Base-by-base conservation (phyloP, 1,140 invertebrate species). In the Temnothorax longispinosus region DNA sequence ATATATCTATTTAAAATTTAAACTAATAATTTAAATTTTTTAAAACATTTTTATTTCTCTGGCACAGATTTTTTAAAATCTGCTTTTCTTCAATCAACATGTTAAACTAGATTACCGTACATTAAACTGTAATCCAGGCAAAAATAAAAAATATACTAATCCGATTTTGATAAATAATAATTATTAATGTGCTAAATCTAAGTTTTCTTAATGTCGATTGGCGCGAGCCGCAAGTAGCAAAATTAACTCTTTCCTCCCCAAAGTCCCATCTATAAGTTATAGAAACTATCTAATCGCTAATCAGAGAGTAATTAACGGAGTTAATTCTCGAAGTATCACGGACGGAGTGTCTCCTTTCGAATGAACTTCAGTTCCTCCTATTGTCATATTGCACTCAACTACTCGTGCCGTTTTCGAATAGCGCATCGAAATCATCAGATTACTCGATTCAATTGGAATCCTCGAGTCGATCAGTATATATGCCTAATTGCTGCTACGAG, bases 341-440 rank as follows among this genome's bases (percentile, higher is more conserved):
- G 21, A 58, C 38, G 44, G 41, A 44, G 62, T 27, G 13, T 60
- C 44, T 75, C 54, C n/a, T 84, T 47, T 62, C 54, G 10, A 82
- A 74, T 13, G 18, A 21, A 10, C 64, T 71, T 71, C 47, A 32
- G 15, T 56, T 44, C 32, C 27, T 44, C 44, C 47, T 47, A 75
- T 84, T 75, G 69, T 84, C 54, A 69, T 41, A 15, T 71, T 38
- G 8, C 41, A 7, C 32, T 74, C 80, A 10, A 81, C 52, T 82
- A 38, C 41, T 44, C 78, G 50, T 8, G 52, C 41, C 27, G 32
- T 84, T 84, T 84, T 85, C 13, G 58, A 15, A 52, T 62, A 50
- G 6, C n/a, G 41, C 44, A 32, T 76, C 56, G 13, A 85, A 85
- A 64, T 82, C 50, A 56, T 85, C 47, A 75, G 47, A 85, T 62